phyloP scores from a whole-genome alignment of 2,888 invertebrate species.

The Syrista parreyssii region DNA sequence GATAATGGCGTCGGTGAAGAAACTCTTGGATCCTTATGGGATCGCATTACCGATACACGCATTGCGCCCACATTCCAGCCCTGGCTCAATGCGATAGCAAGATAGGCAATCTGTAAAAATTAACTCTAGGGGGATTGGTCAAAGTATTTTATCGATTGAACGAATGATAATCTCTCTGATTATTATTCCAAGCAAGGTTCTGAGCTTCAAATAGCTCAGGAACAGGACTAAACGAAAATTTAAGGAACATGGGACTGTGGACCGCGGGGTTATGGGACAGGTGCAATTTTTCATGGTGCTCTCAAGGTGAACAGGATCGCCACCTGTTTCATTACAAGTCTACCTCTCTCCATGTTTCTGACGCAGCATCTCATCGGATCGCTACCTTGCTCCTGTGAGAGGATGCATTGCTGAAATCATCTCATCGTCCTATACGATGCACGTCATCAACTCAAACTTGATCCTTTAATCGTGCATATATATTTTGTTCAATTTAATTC shows the following conservation, averaged over 20 bases:
- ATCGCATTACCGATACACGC: too few species aligned
- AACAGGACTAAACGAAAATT: background rate
- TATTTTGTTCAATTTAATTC: background rate
- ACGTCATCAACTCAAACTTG: background rate
- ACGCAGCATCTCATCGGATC: conserved; percentile 16
- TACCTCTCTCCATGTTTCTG: conserved; percentile 18
- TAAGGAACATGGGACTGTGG: background rate
- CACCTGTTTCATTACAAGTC: conserved; percentile 44
- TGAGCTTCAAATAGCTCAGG: background rate
- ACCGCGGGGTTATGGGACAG: conserved; percentile 31
- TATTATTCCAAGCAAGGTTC: too few species aligned
- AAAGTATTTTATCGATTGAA: background rate
- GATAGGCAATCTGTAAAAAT: too few species aligned
- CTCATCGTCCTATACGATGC: background rate
- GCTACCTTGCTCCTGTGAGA: conserved; percentile 9
- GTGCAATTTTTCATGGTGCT: conserved; percentile 40
- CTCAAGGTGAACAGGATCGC: conserved; percentile 45
- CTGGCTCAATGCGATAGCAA: too few species aligned
- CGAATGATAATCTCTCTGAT: too few species aligned
- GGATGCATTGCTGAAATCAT: too few species aligned
- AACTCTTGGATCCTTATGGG: too few species aligned
- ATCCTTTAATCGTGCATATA: background rate
- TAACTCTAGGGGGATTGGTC: background rate
- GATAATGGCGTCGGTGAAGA: too few species aligned
- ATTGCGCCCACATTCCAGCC: too few species aligned